Evolutionary conservation across 2,888 invertebrate species (phyloP), one percentile per base, ranked within the genome.

Genomic region (Eupithecia insigniata): DNA sequence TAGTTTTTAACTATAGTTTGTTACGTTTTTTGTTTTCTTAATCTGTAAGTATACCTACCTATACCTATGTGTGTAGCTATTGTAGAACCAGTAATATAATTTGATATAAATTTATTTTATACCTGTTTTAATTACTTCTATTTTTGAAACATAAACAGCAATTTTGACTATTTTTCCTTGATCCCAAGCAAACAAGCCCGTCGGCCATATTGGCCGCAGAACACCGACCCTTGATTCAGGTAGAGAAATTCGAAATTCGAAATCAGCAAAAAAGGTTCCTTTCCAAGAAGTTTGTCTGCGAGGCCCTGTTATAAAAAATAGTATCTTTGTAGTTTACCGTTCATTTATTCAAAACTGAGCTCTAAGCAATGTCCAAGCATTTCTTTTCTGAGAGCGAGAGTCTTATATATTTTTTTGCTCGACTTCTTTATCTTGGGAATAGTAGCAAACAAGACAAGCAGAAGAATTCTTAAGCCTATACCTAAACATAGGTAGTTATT

Each of bases 281-380:
- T 92, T 92, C 92, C 84, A 77, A 88, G 92, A 91, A 92, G 84
- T 87, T 82, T 77, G 73, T 61, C 75, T 75, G 70, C 67, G 75
- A 79, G 78, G 68, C 39, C 67, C 67, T 69, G 70, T 78, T 78
- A 67, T 61, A 81, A 77, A 79, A 72, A 73, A 76, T 66, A 65
- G 28, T n/a, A 67, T 58, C 28, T 70, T 58, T 65, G 34, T 73
- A 70, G 70, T 69, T 73, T 69, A 73, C 78, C 75, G 73, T 70
- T 76, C 66, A 46, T 36, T 43, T 36, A 61, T 71, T 75, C n/a
- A 28, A 80, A 74, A 77, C 55, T 72, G 22, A 61, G 78, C 75
- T 73, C 0, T 0, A 14, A 16, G 22, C 55, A 26, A 55, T n/a
- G 55, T 14, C 26, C 26, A 26, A 55, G 16, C 60, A 28, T 30